Percentiles rank a stretch among this genome's conserved stretches.
Conservation (phyloP, 1,140 invertebrate genomes). For the Drosophila sucinea region DNA sequence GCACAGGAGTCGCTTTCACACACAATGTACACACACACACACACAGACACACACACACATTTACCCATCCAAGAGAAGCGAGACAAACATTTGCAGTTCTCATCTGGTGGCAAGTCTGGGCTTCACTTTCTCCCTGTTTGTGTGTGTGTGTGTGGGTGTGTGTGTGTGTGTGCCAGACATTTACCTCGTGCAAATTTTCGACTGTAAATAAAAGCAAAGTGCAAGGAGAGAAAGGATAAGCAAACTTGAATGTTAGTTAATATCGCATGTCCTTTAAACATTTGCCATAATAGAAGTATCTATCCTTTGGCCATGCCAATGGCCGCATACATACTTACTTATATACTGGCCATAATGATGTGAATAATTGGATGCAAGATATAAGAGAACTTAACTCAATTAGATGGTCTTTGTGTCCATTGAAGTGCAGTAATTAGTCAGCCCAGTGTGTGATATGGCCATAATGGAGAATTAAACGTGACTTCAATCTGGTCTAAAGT, state of each 20-base stretch:
- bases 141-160: not conserved
- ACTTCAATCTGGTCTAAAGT: not conserved
- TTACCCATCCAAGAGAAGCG: not conserved
- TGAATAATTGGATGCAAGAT: slow-evolving; percentile 15
- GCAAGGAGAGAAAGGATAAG: slow-evolving; percentile 21
- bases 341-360: slow-evolving; percentile 25
- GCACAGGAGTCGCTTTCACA: slow-evolving; percentile 22
- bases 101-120: slow-evolving; percentile 27
- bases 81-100: slow-evolving; percentile 52
- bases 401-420: slow-evolving; percentile 37
- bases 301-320: slow-evolving; percentile 22
- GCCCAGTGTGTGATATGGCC: not conserved
- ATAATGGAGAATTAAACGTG: slow-evolving; percentile 10
- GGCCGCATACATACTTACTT: not conserved
- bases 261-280: slow-evolving; percentile 51
- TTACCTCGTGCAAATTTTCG: slow-evolving; percentile 53
- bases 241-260: not conserved
- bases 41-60: slow-evolving; percentile 13
- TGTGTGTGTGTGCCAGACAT: slow-evolving; percentile 29
- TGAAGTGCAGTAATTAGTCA: slow-evolving; percentile 56
- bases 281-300: slow-evolving; percentile 52
- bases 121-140: slow-evolving; percentile 3
- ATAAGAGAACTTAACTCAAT: slow-evolving; percentile 54
- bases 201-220: slow-evolving; percentile 50
- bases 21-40: slow-evolving; percentile 23